Conservation (phyloP, 1,140 invertebrate genomes). For the Cotesia chilonis region DNA sequence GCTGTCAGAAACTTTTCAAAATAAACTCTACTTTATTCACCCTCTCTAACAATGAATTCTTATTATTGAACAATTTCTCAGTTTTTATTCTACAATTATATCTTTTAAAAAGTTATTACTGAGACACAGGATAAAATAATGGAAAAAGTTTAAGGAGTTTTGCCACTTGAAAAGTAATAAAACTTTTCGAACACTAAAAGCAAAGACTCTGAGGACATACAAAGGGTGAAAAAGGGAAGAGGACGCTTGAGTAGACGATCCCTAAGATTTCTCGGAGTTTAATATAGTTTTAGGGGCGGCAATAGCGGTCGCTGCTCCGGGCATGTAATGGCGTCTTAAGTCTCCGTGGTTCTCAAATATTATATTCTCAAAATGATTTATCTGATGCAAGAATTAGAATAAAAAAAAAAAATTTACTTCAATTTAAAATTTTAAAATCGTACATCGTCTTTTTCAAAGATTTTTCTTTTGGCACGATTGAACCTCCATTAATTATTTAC, state of each 20-base stretch:
- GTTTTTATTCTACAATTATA: neutral
- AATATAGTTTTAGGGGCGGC: constrained; percentile 66
- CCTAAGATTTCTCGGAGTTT: constrained; percentile 64
- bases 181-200: constrained; percentile 34
- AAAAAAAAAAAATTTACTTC: no score
- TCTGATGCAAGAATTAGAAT: no score
- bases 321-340: constrained; percentile 67
- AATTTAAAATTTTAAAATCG: no score
- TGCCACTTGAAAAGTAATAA: constrained; percentile 34
- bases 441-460: no score
- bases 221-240: constrained; percentile 37
- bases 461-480: no score
- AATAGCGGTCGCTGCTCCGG: constrained; percentile 47
- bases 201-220: constrained; percentile 23
- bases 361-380: neutral
- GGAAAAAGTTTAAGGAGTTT: constrained; percentile 37
- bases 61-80: neutral
- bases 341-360: constrained; percentile 58
- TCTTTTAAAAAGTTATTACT: constrained; percentile 2
- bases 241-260: constrained; percentile 43
- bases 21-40: neutral
- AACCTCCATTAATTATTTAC: no score
- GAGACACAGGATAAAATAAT: constrained; percentile 16
- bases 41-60: neutral
- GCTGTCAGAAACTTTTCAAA: neutral